Base-by-base conservation (phyloP, 2,797 vertebrate genomes). In the Acipenser ruthenus region DNA sequence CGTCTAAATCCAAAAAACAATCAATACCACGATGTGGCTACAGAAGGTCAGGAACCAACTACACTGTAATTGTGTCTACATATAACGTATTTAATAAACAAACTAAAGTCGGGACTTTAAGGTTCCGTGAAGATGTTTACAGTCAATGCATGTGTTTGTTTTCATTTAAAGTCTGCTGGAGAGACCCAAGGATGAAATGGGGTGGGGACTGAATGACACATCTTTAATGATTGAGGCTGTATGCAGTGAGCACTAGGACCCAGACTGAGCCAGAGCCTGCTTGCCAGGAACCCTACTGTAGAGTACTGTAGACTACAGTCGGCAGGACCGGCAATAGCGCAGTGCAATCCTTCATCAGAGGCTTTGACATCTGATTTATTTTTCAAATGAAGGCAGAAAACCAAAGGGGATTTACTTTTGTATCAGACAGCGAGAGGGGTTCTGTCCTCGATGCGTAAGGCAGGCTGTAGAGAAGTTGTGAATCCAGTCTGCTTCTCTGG, bases 241-340 rank as follows among this genome's bases (percentile, higher is more conserved):
- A 65, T 1, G 1, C 11, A 68, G 74, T 71, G 77, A 87, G 87
- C 92, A 86, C 86, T 96, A 96, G 93, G 95, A 95, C 94, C 94
- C 92, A 87, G 93, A 67, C 23, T 64, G 77, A 64, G 51, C 59
- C 72, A 65, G 72, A 64, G 75, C 74, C 78, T 68, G 65, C 82
- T 87, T 76, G 37, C 37, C 37, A 37, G 37, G 37, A 37, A 63
- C 75, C 79, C 78, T 77, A 84, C 89, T 87, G 87, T 37, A 37
- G 37, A 37, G 37, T 37, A 37, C 37, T 37, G 37, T 37, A 37
- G 5, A 5, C 37, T 37, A 37, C 90, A 92, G 86, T 76, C 77
- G 84, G 80, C 87, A 84, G 80, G 71, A 74, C 88, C 90, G 82
- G 90, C 91, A 81, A 85, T 89, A 88, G 90, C 88, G 89, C 93